phyloP scores from a whole-genome alignment of 2,888 invertebrate genomes.

The Meloe dianella region DNA sequence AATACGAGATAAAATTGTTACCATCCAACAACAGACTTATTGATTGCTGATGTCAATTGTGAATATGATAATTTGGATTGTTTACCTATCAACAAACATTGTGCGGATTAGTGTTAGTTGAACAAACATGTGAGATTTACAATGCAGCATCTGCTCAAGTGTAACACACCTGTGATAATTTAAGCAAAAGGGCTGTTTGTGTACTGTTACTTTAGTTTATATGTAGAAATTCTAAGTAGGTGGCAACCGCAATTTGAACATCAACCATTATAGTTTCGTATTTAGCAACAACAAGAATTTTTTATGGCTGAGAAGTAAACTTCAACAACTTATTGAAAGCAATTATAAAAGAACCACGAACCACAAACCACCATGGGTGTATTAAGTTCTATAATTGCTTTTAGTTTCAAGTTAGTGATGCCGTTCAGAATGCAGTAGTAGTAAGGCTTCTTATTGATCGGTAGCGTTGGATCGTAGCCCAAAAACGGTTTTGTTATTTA shows the following conservation, averaged over 20 bases:
- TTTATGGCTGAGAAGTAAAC: not conserved
- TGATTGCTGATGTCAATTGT: not conserved
- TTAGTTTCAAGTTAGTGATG: not conserved
- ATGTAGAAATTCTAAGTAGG: not conserved
- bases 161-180: conserved; percentile 35
- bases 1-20: too few species aligned
- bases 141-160: conserved; percentile 26
- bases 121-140: conserved; percentile 32
- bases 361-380: not conserved
- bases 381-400: not conserved
- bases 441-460: not conserved
- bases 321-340: not conserved
- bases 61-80: not conserved
- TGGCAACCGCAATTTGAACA: not conserved
- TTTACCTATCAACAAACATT: conserved; percentile 3
- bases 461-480: not conserved
- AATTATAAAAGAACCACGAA: not conserved
- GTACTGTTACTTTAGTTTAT: conserved; percentile 29
- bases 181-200: conserved; percentile 31
- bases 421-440: not conserved
- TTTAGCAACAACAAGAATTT: not conserved
- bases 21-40: not conserved
- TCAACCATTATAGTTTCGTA: not conserved
- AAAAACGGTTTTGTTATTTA: not conserved
- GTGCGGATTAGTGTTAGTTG: not conserved